Evolutionary conservation across 1,140 invertebrate genomes (phyloP).

Genomic region (Brachionus manjavacas): DNA sequence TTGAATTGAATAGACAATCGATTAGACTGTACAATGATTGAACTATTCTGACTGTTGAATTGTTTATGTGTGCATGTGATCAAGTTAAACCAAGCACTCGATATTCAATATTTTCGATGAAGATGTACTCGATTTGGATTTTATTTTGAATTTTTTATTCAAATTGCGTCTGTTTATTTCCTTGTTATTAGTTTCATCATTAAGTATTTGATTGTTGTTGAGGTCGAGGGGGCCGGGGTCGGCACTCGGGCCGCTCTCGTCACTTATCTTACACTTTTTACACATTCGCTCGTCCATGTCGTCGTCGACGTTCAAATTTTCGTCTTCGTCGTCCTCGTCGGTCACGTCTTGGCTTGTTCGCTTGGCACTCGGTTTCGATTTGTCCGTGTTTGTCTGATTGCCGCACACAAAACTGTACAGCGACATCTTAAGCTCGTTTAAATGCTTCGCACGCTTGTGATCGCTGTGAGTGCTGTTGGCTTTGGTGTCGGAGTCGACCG

Average conservation of each 20-base stretch:
- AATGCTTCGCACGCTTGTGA: neutral
- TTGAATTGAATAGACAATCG: neutral
- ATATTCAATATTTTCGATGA: slow-evolving; percentile 18
- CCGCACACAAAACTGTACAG: neutral
- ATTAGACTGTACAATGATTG: neutral
- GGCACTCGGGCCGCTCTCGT: neutral
- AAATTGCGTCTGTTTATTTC: neutral
- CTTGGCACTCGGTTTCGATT: neutral
- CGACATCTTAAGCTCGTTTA: neutral
- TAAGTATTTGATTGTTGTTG: slow-evolving; percentile 26
- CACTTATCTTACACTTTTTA: slow-evolving; percentile 23
- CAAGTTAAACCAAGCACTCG: neutral
- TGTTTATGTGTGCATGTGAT: neutral
- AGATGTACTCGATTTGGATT: neutral
- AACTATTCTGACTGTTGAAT: slow-evolving; percentile 23
- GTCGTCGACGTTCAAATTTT: slow-evolving; percentile 25
- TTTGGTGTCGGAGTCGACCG: neutral
- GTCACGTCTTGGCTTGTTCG: neutral
- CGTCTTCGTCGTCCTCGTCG: slow-evolving; percentile 5
- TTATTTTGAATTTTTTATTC: slow-evolving; percentile 29
- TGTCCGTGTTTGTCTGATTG: neutral
- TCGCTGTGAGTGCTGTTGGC: slow-evolving; percentile 9
- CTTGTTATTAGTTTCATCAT: slow-evolving; percentile 9
- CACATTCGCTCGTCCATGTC: neutral
- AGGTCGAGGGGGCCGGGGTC: neutral